Evolutionary conservation across 2,797 vertebrate genomes (phyloP).

Genomic region (Saxicola maurus): DNA sequence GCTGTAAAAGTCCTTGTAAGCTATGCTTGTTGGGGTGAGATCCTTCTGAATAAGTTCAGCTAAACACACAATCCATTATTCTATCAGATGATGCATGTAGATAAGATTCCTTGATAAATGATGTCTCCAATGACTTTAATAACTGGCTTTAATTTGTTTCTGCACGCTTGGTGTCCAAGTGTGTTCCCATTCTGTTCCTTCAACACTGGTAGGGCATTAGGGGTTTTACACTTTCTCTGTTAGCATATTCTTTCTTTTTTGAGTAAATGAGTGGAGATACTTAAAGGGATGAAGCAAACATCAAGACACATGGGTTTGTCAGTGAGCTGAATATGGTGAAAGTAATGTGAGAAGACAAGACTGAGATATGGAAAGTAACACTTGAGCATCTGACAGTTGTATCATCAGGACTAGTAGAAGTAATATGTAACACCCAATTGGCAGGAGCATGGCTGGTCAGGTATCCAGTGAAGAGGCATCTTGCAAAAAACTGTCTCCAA

Average conservation of each 20-base stretch:
- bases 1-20: neutral
- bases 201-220: neutral
- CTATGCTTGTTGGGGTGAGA: neutral
- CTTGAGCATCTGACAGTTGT: neutral
- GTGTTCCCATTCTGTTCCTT: neutral
- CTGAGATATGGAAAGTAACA: neutral
- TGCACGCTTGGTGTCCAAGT: fast-evolving
- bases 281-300: neutral
- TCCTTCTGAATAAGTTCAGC: neutral
- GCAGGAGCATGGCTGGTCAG: neutral
- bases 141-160: neutral
- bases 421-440: neutral
- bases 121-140: neutral
- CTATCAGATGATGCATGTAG: neutral
- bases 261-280: neutral
- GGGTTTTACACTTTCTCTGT: fast-evolving
- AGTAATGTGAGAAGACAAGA: neutral
- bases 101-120: neutral
- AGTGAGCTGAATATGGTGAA: neutral
- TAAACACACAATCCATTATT: neutral
- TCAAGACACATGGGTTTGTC: neutral
- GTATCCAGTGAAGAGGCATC: neutral
- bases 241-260: neutral
- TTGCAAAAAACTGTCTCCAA: neutral
- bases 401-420: neutral